These are phyloP conservation scores for Chelon labrosus DNA, from an alignment of 2,797 vertebrate genomes.

Conservation along the genomic window DNA sequence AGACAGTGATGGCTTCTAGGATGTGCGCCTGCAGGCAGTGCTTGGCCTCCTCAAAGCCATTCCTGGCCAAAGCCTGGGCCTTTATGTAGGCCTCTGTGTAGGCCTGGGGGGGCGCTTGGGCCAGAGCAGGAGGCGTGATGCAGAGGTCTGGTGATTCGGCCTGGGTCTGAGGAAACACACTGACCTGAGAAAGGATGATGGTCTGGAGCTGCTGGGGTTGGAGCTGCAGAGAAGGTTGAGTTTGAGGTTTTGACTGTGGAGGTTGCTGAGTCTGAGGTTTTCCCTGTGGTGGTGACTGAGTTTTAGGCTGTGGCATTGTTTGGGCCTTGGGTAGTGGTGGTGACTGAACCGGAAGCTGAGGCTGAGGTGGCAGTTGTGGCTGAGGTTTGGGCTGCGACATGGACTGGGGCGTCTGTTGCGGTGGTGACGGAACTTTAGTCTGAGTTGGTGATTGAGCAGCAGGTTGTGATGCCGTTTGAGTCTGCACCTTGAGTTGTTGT, in stretches of 20 bases:
- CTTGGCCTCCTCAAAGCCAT: slow-evolving; percentile 89
- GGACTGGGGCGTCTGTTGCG: slow-evolving; percentile 7
- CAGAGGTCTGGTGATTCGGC: slow-evolving; percentile 67
- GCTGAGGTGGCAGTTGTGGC: slow-evolving; percentile 19
- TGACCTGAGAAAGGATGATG: slow-evolving; percentile 37
- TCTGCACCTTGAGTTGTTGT: slow-evolving; percentile 16
- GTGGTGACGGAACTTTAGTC: slow-evolving; percentile 14
- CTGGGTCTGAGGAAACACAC: slow-evolving; percentile 49
- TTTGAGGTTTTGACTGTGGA: slow-evolving; percentile 31
- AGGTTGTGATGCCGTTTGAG: not conserved
- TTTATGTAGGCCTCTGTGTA: slow-evolving; percentile 82
- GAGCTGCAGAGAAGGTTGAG: slow-evolving; percentile 35
- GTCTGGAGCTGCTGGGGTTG: slow-evolving; percentile 48
- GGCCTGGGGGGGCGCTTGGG: slow-evolving; percentile 77
- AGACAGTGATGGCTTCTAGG: slow-evolving; percentile 83
- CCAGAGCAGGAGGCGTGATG: slow-evolving; percentile 68
- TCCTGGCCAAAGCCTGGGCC: slow-evolving; percentile 84
- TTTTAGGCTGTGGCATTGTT: slow-evolving; percentile 26
- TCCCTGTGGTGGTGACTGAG: slow-evolving; percentile 42
- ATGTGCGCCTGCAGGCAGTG: slow-evolving; percentile 90
- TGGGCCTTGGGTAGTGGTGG: slow-evolving; percentile 18
- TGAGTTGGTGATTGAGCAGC: slow-evolving; percentile 8
- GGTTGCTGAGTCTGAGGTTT: slow-evolving; percentile 35
- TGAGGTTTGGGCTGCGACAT: slow-evolving; percentile 11
- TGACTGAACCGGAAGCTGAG: slow-evolving; percentile 30